Evolutionary conservation across 2,113 vertebrate species (phyloP).

Genomic region (Embiotoca jacksoni): DNA sequence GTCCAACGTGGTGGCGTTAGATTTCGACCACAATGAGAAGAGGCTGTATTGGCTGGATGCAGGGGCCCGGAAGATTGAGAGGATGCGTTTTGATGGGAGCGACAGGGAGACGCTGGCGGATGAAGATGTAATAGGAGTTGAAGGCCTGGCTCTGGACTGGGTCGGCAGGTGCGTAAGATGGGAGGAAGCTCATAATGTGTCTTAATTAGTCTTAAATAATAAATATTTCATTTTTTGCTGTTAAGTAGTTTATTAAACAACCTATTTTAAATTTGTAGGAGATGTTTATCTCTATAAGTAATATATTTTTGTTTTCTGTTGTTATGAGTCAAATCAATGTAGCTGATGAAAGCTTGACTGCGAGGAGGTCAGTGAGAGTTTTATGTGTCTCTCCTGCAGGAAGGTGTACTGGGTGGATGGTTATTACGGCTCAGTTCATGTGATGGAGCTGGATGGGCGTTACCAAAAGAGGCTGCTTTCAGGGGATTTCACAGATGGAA

Average conservation of each 20-base stretch:
- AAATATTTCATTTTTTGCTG: too few relatives aligned
- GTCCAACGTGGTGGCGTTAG: constrained; percentile 70
- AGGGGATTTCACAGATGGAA: constrained; percentile 68
- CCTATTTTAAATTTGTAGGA: background rate
- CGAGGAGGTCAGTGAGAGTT: background rate
- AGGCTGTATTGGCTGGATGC: constrained; percentile 80
- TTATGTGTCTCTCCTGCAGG: constrained; percentile 57
- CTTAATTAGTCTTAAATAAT: too few relatives aligned
- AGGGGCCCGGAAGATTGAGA: constrained; percentile 70
- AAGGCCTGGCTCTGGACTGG: constrained; percentile 81
- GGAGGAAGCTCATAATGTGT: background rate
- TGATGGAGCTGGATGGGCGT: constrained; percentile 82
- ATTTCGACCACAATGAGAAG: constrained; percentile 78
- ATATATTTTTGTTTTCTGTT: background rate
- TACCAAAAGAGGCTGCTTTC: constrained; percentile 75
- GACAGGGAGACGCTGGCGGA: constrained; percentile 68
- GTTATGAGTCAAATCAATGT: background rate
- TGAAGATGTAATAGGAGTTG: constrained; percentile 50
- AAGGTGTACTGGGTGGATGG: constrained; percentile 80
- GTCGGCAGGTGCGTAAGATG: constrained; percentile 75
- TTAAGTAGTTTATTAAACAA: background rate
- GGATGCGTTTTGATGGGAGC: constrained; percentile 78
- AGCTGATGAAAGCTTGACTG: too few relatives aligned
- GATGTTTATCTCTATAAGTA: background rate
- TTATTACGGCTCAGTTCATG: constrained; percentile 73